A percentile compares a stretch with the other conserved stretches of the same genome.
Conservation (phyloP, 2,888 invertebrate genomes). For the Archips xylosteana region DNA sequence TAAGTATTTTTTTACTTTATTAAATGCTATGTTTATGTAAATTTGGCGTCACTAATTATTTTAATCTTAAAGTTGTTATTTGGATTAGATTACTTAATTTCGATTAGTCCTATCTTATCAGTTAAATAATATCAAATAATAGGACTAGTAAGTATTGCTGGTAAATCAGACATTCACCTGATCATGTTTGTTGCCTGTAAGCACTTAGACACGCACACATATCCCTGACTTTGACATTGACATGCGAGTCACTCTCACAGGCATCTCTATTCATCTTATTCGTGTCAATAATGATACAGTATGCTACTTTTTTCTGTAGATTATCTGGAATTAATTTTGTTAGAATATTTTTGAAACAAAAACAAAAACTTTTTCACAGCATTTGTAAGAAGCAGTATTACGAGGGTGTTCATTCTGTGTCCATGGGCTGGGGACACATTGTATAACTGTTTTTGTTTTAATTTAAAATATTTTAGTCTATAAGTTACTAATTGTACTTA, state of each 20-base stretch:
- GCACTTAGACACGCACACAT: constrained; percentile 7
- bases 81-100: constrained; percentile 5
- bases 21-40: constrained; percentile 1
- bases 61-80: constrained; percentile 1
- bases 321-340: background rate
- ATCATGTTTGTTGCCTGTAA: background rate
- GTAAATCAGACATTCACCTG: constrained; percentile 6
- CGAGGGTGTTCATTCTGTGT: too few species aligned
- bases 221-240: background rate
- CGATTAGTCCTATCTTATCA: constrained; percentile 1
- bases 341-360: constrained; percentile 1
- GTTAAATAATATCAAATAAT: constrained; percentile 7
- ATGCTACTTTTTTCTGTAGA: too few species aligned
- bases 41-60: too few species aligned
- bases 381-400: too few species aligned
- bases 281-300: too few species aligned
- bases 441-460: background rate
- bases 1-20: background rate
- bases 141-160: background rate
- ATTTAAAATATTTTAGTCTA: too few species aligned
- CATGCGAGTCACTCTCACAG: constrained; percentile 7
- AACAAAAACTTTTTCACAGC: too few species aligned
- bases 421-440: too few species aligned
- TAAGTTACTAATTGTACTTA: too few species aligned
- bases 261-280: background rate